phyloP scores from a whole-genome alignment of 2,888 invertebrate genomes.

The Mechanitis mazaeus region DNA sequence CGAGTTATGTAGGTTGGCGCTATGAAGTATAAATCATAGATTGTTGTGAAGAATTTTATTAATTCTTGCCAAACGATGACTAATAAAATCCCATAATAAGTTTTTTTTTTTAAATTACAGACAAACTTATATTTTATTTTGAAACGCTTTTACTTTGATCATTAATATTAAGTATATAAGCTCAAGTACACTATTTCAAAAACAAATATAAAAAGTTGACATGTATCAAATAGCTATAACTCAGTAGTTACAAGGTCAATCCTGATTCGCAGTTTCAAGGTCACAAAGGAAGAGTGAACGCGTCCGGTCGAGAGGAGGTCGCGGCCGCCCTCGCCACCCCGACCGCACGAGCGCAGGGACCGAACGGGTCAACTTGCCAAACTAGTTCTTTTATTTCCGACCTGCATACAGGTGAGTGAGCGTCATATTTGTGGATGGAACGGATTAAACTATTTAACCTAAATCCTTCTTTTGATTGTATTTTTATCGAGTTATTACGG shows the following conservation, averaged over 20 bases:
- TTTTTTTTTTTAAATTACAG: too few relatives aligned
- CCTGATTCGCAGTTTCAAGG: slow-evolving; percentile 56
- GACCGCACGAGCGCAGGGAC: slow-evolving; percentile 34
- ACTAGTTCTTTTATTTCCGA: slow-evolving; percentile 53
- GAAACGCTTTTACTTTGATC: too few relatives aligned
- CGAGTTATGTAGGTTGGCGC: too few relatives aligned
- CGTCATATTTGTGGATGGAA: slow-evolving; percentile 25
- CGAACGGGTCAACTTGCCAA: slow-evolving; percentile 46
- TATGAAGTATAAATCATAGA: too few relatives aligned
- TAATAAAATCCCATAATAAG: too few relatives aligned
- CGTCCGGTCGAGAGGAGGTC: slow-evolving; percentile 66
- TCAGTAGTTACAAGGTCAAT: slow-evolving; percentile 23
- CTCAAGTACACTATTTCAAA: background rate
- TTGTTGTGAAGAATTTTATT: too few relatives aligned
- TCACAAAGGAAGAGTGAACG: slow-evolving; percentile 51
- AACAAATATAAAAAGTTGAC: background rate
- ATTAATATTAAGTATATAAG: too few relatives aligned
- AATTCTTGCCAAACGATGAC: too few relatives aligned
- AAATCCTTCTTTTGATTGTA: background rate
- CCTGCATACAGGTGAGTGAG: slow-evolving; percentile 33
- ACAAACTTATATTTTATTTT: too few relatives aligned
- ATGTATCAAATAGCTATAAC: slow-evolving; percentile 4
- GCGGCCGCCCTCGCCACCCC: slow-evolving; percentile 53
- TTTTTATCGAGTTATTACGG: too few relatives aligned
- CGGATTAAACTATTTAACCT: slow-evolving; percentile 8